Conservation (phyloP, 1,140 invertebrate genomes). For the Phenacoccus solenopsis region DNA sequence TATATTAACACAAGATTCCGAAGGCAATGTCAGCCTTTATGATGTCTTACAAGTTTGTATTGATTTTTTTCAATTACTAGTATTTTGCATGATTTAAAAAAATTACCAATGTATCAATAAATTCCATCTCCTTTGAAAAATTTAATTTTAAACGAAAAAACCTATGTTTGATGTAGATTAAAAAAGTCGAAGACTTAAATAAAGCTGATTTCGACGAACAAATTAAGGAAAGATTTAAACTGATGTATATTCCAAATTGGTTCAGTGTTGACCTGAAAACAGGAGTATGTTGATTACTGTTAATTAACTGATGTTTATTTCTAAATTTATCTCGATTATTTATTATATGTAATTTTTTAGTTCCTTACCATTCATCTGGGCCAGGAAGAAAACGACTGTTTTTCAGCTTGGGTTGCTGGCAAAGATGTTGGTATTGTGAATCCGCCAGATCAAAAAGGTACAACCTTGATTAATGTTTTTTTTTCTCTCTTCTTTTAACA, state of each 20-base stretch:
- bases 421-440: constrained; percentile 80
- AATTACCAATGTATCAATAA: not conserved
- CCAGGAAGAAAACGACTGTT: constrained; percentile 94
- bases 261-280: constrained; percentile 98
- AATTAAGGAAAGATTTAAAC: constrained; percentile 81
- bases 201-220: constrained; percentile 89
- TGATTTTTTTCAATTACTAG: not conserved
- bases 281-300: constrained; percentile 51
- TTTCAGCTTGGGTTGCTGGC: constrained; percentile 94
- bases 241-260: constrained; percentile 97
- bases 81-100: not conserved
- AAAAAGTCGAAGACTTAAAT: constrained; percentile 84
- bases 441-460: constrained; percentile 68
- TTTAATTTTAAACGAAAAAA: not conserved
- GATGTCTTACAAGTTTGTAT: constrained; percentile 75
- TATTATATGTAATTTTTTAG: constrained; percentile 36
- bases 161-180: constrained; percentile 41
- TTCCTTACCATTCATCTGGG: constrained; percentile 94
- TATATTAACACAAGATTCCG: constrained; percentile 92
- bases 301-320: not conserved
- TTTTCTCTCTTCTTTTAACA: not conserved
- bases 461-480: not conserved
- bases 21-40: constrained; percentile 88
- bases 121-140: not conserved
- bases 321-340: not conserved